Evolutionary conservation across 2,888 invertebrate genomes (phyloP).

Genomic region (Amiota mariae): DNA sequence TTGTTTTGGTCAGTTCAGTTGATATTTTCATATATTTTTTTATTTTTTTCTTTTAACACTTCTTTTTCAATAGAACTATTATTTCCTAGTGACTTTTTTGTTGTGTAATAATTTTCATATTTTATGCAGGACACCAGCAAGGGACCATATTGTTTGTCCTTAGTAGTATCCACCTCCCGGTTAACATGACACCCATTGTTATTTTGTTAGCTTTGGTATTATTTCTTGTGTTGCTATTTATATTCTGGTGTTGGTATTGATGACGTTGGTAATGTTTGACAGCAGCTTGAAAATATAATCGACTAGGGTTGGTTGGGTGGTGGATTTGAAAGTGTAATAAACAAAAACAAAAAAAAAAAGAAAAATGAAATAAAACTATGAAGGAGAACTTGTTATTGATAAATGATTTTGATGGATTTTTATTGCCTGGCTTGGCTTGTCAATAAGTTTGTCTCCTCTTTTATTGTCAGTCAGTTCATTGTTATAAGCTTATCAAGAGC

Average conservation of each 20-base stretch:
- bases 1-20: conserved; percentile 37
- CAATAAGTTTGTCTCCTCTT: conserved; percentile 49
- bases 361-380: neutral
- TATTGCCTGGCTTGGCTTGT: conserved; percentile 54
- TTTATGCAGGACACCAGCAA: conserved; percentile 16
- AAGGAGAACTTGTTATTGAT: conserved; percentile 53
- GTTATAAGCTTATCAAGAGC: neutral
- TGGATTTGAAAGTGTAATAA: neutral
- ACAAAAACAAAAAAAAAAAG: neutral
- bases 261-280: conserved; percentile 13
- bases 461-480: neutral
- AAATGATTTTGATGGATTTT: conserved; percentile 64
- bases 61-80: conserved; percentile 37
- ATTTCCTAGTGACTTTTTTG: conserved; percentile 44
- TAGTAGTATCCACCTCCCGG: neutral
- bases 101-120: conserved; percentile 33
- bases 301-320: neutral
- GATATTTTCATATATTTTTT: conserved; percentile 45
- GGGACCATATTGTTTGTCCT: neutral
- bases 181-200: neutral
- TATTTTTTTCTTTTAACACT: conserved; percentile 39
- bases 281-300: conserved; percentile 10
- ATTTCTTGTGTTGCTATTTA: conserved; percentile 14
- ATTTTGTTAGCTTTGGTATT: conserved; percentile 11
- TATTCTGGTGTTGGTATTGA: neutral